Evolutionary conservation across 2,888 invertebrate genomes (phyloP).

Genomic region (Phortica okadai): DNA sequence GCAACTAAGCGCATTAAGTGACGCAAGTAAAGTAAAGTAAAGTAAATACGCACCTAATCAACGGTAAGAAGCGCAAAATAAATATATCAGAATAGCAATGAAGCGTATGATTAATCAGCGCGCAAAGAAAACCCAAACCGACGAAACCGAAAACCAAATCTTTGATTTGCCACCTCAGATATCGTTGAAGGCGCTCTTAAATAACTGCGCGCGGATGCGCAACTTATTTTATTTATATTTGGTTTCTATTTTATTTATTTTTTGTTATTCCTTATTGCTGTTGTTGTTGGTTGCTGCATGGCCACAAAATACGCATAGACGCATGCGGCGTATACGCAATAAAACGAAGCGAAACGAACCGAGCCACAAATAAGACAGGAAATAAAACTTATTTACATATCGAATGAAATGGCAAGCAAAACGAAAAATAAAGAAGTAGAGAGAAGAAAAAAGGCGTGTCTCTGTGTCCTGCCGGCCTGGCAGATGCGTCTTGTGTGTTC

Average conservation of each 20-base stretch:
- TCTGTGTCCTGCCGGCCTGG: conserved; percentile 28
- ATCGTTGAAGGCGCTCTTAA: not conserved
- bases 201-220: not conserved
- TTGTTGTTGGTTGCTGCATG: not conserved
- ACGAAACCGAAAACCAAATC: not conserved
- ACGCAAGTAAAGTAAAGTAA: conserved; percentile 36
- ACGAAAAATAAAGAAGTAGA: conserved; percentile 24
- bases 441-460: conserved; percentile 29
- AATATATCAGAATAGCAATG: not conserved
- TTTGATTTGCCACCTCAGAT: not conserved
- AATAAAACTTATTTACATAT: conserved; percentile 32
- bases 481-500: conserved; percentile 50
- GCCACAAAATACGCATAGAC: conserved; percentile 1
- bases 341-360: not conserved
- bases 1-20: conserved; percentile 50
- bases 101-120: conserved; percentile 52
- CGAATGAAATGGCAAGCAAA: not conserved
- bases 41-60: conserved; percentile 5
- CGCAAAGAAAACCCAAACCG: conserved; percentile 13
- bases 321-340: conserved; percentile 20
- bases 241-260: not conserved
- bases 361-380: conserved; percentile 16
- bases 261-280: not conserved
- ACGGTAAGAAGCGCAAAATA: conserved; percentile 16
- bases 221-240: not conserved